phyloP scores from a whole-genome alignment of 2,888 invertebrate genomes.

The Dasysyrphus tricinctus region DNA sequence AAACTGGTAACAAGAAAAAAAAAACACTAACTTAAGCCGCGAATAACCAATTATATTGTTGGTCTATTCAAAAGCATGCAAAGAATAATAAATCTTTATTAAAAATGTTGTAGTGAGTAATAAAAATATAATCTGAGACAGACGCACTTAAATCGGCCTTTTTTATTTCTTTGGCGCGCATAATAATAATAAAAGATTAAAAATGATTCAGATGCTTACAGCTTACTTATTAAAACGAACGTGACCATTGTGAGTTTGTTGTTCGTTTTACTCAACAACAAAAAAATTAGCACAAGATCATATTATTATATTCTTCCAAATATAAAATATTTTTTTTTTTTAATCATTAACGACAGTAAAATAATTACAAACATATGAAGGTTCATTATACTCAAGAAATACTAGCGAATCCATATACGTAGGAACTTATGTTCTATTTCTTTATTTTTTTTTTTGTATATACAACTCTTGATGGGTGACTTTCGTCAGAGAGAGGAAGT shows the following conservation, averaged over 20 bases:
- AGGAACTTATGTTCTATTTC: constrained; percentile 7
- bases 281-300: constrained; percentile 48
- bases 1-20: not conserved
- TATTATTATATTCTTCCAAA: not conserved
- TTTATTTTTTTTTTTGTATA: not conserved
- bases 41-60: constrained; percentile 16
- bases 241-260: constrained; percentile 21
- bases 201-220: constrained; percentile 14
- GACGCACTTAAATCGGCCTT: constrained; percentile 22
- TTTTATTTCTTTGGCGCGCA: constrained; percentile 2
- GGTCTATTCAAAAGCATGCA: constrained; percentile 9
- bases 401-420: constrained; percentile 29
- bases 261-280: constrained; percentile 1
- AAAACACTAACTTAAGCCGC: not conserved
- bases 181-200: constrained; percentile 15
- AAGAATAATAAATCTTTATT: constrained; percentile 19
- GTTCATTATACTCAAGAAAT: constrained; percentile 46
- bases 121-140: constrained; percentile 3
- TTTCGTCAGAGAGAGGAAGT: constrained; percentile 42
- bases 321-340: not conserved
- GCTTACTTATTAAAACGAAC: constrained; percentile 20
- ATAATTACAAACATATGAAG: not conserved
- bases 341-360: constrained; percentile 20
- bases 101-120: constrained; percentile 18
- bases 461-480: not conserved